Conservation (phyloP, 2,113 vertebrate genomes). For the Crotalus helleri region DNA sequence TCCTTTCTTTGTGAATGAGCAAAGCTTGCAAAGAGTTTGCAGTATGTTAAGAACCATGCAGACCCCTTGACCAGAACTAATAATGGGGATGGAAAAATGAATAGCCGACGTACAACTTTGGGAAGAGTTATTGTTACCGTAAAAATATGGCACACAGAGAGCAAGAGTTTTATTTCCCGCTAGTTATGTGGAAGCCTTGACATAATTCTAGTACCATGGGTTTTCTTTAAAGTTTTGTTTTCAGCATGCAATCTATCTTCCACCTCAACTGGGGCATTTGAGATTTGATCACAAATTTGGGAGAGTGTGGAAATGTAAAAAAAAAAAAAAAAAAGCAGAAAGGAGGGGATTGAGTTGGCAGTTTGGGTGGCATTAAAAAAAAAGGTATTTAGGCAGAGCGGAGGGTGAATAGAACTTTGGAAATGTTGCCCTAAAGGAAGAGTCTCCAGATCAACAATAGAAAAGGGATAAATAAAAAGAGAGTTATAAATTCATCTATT, state of each 20-base stretch:
- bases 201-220: background rate
- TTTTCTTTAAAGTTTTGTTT: background rate
- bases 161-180: background rate
- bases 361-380: slow-evolving; percentile 80
- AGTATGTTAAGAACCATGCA: background rate
- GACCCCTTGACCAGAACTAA: background rate
- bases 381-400: slow-evolving; percentile 71
- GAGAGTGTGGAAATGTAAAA: slow-evolving; percentile 31
- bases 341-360: slow-evolving; percentile 59
- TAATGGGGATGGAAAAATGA: background rate
- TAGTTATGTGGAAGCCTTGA: background rate
- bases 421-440: slow-evolving; percentile 76
- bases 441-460: slow-evolving; percentile 80
- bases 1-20: background rate
- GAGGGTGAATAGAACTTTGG: slow-evolving; percentile 81
- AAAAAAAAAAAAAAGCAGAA: slow-evolving; percentile 25
- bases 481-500: slow-evolving; percentile 99
- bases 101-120: background rate
- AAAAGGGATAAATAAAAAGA: slow-evolving; percentile 84
- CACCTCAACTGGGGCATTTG: slow-evolving; percentile 19
- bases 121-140: background rate
- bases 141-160: background rate
- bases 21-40: background rate
- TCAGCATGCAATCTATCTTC: background rate
- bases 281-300: slow-evolving; percentile 44